Evolutionary conservation across 2,797 vertebrate genomes (phyloP).

Genomic region (Pempheris klunzingeri): DNA sequence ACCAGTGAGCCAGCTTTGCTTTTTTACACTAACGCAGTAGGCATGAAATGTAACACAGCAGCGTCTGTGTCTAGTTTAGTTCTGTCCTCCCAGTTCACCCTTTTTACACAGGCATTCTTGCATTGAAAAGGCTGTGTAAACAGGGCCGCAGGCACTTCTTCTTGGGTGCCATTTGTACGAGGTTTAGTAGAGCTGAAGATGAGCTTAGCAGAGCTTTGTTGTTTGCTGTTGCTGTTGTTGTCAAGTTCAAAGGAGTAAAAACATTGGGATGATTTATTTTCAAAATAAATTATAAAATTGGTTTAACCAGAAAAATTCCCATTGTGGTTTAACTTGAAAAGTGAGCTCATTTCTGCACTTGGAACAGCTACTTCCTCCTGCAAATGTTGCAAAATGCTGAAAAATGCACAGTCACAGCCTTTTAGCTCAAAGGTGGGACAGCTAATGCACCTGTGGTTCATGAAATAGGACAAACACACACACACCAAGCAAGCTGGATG

Average conservation of each 20-base stretch:
- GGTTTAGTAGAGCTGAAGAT: constrained; percentile 27
- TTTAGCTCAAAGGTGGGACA: constrained; percentile 46
- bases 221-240: not conserved
- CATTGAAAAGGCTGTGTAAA: no score
- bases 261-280: not conserved
- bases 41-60: no score
- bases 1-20: no score
- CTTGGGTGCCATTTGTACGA: constrained; percentile 4
- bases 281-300: not conserved
- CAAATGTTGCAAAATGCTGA: constrained; percentile 28
- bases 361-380: constrained; percentile 12
- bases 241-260: not conserved
- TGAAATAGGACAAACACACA: constrained; percentile 32
- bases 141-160: no score
- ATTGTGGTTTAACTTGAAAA: constrained; percentile 15
- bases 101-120: no score
- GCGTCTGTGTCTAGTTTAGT: no score
- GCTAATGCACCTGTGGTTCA: not conserved
- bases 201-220: constrained; percentile 27
- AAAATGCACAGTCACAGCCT: constrained; percentile 42
- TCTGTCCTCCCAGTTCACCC: no score
- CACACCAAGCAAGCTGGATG: constrained; percentile 16
- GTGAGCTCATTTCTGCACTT: constrained; percentile 21
- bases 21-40: no score
- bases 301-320: constrained; percentile 16